Percentiles rank a stretch among this genome's conserved stretches.
Evolutionary conservation across 1,140 invertebrate genomes (phyloP).

Genomic region (Branchinecta lynchi): DNA sequence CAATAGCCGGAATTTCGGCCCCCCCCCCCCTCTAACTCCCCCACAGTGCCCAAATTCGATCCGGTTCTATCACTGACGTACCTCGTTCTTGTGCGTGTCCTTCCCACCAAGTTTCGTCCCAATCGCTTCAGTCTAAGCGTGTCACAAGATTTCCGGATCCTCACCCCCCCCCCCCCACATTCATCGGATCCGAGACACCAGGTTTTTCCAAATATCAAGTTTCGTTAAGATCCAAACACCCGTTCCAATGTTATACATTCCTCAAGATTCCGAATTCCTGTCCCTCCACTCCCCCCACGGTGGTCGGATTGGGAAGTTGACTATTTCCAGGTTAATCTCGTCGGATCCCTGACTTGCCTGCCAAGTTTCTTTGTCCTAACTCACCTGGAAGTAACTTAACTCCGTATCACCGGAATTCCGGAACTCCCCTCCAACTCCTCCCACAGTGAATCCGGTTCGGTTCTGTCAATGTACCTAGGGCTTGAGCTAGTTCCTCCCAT

Average conservation of each 20-base stretch:
- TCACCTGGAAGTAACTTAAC: too few relatives aligned
- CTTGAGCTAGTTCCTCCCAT: too few relatives aligned
- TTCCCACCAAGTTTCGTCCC: neutral
- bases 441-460: neutral
- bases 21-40: constrained; percentile 2
- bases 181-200: constrained; percentile 4
- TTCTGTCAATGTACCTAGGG: constrained; percentile 3
- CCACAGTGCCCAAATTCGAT: neutral
- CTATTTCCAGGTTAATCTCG: too few relatives aligned
- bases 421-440: constrained; percentile 1
- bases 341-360: too few relatives aligned
- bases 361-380: too few relatives aligned
- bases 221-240: constrained; percentile 5
- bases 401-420: too few relatives aligned
- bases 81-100: neutral
- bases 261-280: too few relatives aligned
- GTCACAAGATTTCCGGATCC: neutral
- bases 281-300: too few relatives aligned
- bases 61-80: neutral
- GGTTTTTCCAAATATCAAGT: constrained; percentile 1
- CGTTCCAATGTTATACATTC: too few relatives aligned
- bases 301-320: too few relatives aligned
- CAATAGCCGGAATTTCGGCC: neutral
- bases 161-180: neutral
- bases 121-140: constrained; percentile 9